phyloP scores from a whole-genome alignment of 2,888 invertebrate genomes.

The Dastarcus helophoroides region DNA sequence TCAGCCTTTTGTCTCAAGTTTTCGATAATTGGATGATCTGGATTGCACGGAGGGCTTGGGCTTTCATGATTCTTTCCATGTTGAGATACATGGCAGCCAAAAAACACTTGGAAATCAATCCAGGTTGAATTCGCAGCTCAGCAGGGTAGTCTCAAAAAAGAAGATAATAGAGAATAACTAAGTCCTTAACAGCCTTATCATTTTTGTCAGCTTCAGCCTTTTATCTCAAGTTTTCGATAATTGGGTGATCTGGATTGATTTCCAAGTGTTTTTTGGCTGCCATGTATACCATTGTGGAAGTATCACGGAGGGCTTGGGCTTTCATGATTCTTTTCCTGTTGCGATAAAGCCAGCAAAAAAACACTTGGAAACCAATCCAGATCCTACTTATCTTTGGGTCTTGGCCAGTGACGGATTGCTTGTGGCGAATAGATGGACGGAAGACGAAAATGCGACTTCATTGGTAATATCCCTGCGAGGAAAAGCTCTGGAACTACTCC shows the following conservation, averaged over 20 bases:
- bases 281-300: slow-evolving; percentile 99
- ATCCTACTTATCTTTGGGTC: no score
- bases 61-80: slow-evolving; percentile 99
- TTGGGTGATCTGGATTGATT: slow-evolving; percentile 93
- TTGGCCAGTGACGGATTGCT: no score
- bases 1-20: slow-evolving; percentile 84
- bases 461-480: no score
- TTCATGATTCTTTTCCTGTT: slow-evolving; percentile 99
- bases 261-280: slow-evolving; percentile 98
- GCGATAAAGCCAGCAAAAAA: no score
- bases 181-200: slow-evolving; percentile 96
- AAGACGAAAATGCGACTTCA: no score
- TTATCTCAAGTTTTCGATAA: slow-evolving; percentile 79
- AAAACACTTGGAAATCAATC: no score
- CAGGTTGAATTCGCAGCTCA: no score
- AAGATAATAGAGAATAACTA: slow-evolving; percentile 88
- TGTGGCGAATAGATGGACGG: no score
- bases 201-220: slow-evolving; percentile 96
- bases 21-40: slow-evolving; percentile 88
- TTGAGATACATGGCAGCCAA: no score
- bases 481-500: no score
- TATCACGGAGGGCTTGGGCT: slow-evolving; percentile 93
- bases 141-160: slow-evolving; percentile 88
- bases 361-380: no score
- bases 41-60: slow-evolving; percentile 95